These are phyloP conservation scores for Paramisgurnus dabryanus DNA, from an alignment of 2,113 vertebrate species.

Conservation along the genomic window DNA sequence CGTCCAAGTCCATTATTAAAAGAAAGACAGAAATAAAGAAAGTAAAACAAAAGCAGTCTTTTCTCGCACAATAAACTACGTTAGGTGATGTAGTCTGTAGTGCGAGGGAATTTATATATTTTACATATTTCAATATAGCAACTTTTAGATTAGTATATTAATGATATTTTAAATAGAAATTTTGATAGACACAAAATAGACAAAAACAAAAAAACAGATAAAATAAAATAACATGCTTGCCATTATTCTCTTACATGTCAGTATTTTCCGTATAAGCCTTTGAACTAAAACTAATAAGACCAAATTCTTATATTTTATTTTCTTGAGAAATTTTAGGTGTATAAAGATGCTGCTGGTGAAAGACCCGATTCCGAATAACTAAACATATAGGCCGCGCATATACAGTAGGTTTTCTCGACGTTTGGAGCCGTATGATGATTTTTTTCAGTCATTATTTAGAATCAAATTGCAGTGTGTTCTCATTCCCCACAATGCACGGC, in stretches of 20 bases:
- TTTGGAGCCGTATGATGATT: neutral
- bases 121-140: neutral
- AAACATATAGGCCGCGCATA: neutral
- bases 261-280: too few relatives aligned
- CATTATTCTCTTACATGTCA: too few relatives aligned
- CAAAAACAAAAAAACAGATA: neutral
- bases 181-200: neutral
- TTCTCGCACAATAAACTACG: too few relatives aligned
- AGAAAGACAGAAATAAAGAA: neutral
- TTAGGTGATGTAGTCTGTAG: too few relatives aligned
- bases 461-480: slow-evolving; percentile 8
- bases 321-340: neutral
- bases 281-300: too few relatives aligned
- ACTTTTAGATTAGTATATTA: neutral
- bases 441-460: slow-evolving; percentile 26
- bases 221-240: too few relatives aligned
- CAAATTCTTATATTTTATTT: neutral
- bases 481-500: slow-evolving; percentile 22
- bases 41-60: neutral
- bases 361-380: neutral
- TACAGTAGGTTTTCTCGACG: neutral
- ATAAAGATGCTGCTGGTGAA: neutral
- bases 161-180: neutral
- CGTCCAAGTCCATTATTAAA: neutral
- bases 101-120: neutral